phyloP scores from a whole-genome alignment of 2,797 vertebrate species.

The Siniperca undulata region DNA sequence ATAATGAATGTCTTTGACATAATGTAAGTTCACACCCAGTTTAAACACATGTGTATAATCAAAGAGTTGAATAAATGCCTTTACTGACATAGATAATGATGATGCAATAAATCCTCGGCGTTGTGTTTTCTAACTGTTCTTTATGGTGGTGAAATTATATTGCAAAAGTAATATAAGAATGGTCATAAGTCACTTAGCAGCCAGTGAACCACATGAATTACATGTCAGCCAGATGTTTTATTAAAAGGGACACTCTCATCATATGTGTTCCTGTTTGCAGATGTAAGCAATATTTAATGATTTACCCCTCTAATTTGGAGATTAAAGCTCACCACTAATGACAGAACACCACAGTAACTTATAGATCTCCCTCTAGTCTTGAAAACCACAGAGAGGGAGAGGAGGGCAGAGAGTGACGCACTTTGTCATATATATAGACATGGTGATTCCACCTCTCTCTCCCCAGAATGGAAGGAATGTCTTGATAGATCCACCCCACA shows the following conservation, averaged over 20 bases:
- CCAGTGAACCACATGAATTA: slow-evolving; percentile 12
- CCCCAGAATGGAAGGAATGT: slow-evolving; percentile 74
- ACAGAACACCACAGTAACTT: slow-evolving; percentile 71
- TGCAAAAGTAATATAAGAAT: slow-evolving; percentile 21
- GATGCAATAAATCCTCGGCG: background rate
- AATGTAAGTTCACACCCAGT: background rate
- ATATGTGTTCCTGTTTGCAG: slow-evolving; percentile 68
- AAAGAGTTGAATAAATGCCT: background rate
- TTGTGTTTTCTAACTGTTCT: slow-evolving; percentile 5
- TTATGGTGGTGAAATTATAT: background rate
- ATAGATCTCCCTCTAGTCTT: slow-evolving; percentile 65
- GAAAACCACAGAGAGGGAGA: slow-evolving; percentile 70
- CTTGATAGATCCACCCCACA: slow-evolving; percentile 68
- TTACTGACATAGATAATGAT: background rate
- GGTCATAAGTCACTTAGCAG: slow-evolving; percentile 33
- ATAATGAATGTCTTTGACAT: background rate
- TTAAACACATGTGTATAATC: slow-evolving; percentile 22
- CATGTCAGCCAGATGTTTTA: slow-evolving; percentile 50
- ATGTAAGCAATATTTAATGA: slow-evolving; percentile 77
- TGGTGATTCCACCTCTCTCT: slow-evolving; percentile 70
- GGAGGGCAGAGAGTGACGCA: slow-evolving; percentile 73
- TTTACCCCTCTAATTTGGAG: slow-evolving; percentile 73
- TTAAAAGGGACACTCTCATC: slow-evolving; percentile 63
- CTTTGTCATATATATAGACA: slow-evolving; percentile 74
- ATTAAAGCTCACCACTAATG: slow-evolving; percentile 80